Base-by-base conservation (phyloP, 2,113 vertebrate species). In the Upupa epops region DNA sequence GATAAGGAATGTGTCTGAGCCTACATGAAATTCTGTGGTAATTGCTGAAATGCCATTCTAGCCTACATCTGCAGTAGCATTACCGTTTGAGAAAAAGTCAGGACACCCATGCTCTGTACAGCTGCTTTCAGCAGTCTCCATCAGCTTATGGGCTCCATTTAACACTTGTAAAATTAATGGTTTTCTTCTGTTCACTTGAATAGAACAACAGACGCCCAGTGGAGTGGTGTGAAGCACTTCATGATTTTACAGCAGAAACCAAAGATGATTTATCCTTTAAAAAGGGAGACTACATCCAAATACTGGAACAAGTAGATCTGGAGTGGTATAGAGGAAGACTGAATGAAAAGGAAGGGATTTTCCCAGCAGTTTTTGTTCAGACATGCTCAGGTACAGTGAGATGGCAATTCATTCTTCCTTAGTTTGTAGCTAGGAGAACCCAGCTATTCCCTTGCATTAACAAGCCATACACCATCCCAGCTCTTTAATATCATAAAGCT, bases 311-410 rank as follows among this genome's bases (percentile, higher is more conserved):
- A 5, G 46, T 99, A 3, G 97, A 99, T 63, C 64, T 93, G 0
- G 98, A 98, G 48, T 99, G 99, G 99, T 98, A 97, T 93, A 95
- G 81, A 52, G 99, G 99, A 59, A 97, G 97, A 70, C 94, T 99
- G 73, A 97, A 97, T 4, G 98, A 97, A 86, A 98, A 92, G 70
- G 98, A 99, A 83, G 99, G 99, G 10, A 96, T 98, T 87, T 99
- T 99, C 93, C 99, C 99, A 5, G 96, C 93, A 4, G 96, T 97
- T 29, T 99, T 98, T 73, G 98, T 98, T 75, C 97, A 97, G 70
- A 90, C 75, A 86, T 96, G 87, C 69, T 58, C 98, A 97, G 98
- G 99, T 99, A 97, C 63, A 72, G 5, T 17, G 52, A n/a, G 45
- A 52, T 18, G 12, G 15, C 21, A 89, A 54, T 54, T 89, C 17